These are phyloP conservation scores for Rhingia campestris DNA, from an alignment of 2,888 invertebrate genomes.

Conservation along the genomic window DNA sequence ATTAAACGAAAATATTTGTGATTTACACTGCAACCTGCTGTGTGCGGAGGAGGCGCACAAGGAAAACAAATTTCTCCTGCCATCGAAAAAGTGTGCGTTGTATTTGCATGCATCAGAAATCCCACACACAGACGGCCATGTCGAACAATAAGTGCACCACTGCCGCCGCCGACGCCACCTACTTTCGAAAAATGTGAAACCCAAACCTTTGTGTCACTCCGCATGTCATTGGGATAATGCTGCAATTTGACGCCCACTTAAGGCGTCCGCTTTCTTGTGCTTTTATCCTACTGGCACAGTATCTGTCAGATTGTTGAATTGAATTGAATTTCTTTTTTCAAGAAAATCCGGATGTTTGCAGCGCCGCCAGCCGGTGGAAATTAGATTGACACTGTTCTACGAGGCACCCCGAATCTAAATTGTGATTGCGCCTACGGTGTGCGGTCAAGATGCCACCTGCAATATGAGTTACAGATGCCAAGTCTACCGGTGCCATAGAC, in stretches of 20 bases:
- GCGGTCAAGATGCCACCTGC: slow-evolving; percentile 43
- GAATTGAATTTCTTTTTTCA: slow-evolving; percentile 31
- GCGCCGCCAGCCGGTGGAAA: slow-evolving; percentile 31
- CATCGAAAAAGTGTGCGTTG: slow-evolving; percentile 18
- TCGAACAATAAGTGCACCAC: slow-evolving; percentile 22
- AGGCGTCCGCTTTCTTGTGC: slow-evolving; percentile 30
- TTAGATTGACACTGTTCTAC: slow-evolving; percentile 65
- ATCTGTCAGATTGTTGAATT: slow-evolving; percentile 26
- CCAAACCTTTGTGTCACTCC: slow-evolving; percentile 52
- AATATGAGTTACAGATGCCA: slow-evolving; percentile 30
- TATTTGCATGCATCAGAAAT: slow-evolving; percentile 38
- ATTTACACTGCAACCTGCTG: slow-evolving; percentile 68
- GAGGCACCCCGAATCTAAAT: slow-evolving; percentile 44
- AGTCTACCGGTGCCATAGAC: not conserved
- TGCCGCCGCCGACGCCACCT: slow-evolving; percentile 44
- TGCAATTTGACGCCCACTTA: slow-evolving; percentile 61
- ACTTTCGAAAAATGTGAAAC: slow-evolving; percentile 69
- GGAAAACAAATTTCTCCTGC: slow-evolving; percentile 57
- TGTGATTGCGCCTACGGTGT: slow-evolving; percentile 24
- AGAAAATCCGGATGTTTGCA: slow-evolving; percentile 55
- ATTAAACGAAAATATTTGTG: slow-evolving; percentile 66
- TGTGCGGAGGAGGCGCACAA: not conserved
- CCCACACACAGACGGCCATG: slow-evolving; percentile 51
- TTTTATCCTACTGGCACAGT: slow-evolving; percentile 42
- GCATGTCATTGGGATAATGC: slow-evolving; percentile 45